These are phyloP conservation scores for Lepidocolaptes lacrymiger DNA, from an alignment of 2,797 vertebrate genomes.

Conservation along the genomic window DNA sequence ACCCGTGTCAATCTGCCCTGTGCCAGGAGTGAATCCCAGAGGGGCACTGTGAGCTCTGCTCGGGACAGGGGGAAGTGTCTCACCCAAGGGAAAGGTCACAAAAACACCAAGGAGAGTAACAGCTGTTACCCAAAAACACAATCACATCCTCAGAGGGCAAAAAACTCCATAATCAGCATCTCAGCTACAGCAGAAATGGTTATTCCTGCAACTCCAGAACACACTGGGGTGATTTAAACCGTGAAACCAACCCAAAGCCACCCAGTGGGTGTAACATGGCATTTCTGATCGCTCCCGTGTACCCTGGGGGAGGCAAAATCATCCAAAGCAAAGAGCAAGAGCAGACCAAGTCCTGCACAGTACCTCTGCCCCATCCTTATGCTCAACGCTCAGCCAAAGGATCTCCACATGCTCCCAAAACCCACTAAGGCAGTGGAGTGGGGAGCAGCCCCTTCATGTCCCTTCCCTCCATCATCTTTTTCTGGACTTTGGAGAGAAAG, in stretches of 20 bases:
- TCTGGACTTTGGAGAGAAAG: background rate
- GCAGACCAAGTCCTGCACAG: background rate
- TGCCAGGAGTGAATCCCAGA: accelerated
- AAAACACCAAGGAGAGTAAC: background rate
- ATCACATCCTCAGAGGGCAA: accelerated
- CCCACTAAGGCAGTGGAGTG: accelerated
- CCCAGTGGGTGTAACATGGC: accelerated
- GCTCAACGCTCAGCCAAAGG: background rate
- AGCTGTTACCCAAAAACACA: background rate
- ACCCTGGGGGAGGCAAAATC: accelerated
- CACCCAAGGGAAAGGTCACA: background rate
- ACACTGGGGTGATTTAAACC: background rate
- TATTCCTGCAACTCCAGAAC: background rate
- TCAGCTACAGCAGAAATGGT: background rate
- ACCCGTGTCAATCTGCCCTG: accelerated
- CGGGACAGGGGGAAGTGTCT: accelerated
- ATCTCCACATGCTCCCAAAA: background rate
- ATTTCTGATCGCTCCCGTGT: background rate
- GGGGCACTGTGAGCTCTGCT: background rate
- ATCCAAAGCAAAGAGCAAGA: too few species aligned
- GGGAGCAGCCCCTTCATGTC: background rate
- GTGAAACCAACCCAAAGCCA: background rate
- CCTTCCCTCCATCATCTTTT: background rate
- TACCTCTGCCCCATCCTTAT: accelerated
- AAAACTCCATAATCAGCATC: background rate